A percentile compares a stretch with the other conserved stretches of the same genome.
phyloP scores from a whole-genome alignment of 2,888 invertebrate species.

The Caenorhabditis macrosperma region DNA sequence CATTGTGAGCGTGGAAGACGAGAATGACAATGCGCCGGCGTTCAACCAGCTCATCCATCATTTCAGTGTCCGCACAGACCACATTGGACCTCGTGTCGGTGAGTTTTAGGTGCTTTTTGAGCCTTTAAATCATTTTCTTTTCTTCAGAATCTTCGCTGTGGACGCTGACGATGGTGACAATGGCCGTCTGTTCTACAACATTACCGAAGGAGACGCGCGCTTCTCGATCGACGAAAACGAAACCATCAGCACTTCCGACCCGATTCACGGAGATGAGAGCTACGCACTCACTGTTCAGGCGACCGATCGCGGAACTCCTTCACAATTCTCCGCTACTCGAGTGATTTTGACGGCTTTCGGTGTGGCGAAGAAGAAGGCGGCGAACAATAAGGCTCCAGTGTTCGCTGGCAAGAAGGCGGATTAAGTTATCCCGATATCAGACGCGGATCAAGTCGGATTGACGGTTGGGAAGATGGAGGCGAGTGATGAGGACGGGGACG shows the following conservation, averaged over 20 bases:
- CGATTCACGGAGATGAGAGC: slow-evolving; percentile 89
- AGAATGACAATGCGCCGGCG: slow-evolving; percentile 82
- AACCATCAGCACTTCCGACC: slow-evolving; percentile 89
- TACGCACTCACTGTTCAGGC: slow-evolving; percentile 88
- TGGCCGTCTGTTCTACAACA: slow-evolving; percentile 87
- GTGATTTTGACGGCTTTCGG: slow-evolving; percentile 57
- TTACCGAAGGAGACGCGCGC: slow-evolving; percentile 87
- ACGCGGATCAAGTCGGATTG: slow-evolving; percentile 81
- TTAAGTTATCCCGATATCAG: slow-evolving; percentile 83
- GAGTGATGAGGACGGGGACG: slow-evolving; percentile 89
- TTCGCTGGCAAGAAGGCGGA: slow-evolving; percentile 56
- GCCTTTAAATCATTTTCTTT: too few species aligned
- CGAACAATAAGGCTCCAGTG: slow-evolving; percentile 53
- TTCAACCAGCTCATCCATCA: slow-evolving; percentile 77
- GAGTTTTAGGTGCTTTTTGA: too few species aligned
- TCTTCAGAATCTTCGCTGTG: slow-evolving; percentile 87
- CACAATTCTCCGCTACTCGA: slow-evolving; percentile 50
- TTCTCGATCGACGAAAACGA: slow-evolving; percentile 89
- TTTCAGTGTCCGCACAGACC: slow-evolving; percentile 70
- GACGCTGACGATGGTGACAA: slow-evolving; percentile 90
- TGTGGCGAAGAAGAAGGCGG: slow-evolving; percentile 79
- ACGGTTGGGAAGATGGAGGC: slow-evolving; percentile 89
- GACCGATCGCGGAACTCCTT: slow-evolving; percentile 88
- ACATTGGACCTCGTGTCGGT: slow-evolving; percentile 70
- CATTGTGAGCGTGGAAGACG: slow-evolving; percentile 86